These are phyloP conservation scores for Leptinotarsa defecta DNA, from an alignment of 1,140 invertebrate species.

Conservation along the genomic window DNA sequence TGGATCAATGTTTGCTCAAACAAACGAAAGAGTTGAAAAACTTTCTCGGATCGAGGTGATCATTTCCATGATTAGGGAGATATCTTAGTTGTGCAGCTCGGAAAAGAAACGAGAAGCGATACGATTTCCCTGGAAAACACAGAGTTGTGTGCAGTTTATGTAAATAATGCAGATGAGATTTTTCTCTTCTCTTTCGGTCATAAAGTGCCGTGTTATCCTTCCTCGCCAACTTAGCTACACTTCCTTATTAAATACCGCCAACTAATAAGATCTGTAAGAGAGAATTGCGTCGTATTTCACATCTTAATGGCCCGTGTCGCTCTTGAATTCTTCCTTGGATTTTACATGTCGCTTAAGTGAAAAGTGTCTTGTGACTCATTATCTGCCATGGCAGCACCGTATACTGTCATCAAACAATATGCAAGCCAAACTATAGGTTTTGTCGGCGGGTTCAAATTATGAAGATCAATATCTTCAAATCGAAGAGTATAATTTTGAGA, in stretches of 20 bases:
- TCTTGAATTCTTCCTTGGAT: conserved; percentile 36
- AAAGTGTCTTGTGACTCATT: conserved; percentile 3
- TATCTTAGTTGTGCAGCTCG: conserved; percentile 37
- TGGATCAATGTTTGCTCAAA: conserved; percentile 21
- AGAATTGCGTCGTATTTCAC: conserved; percentile 49
- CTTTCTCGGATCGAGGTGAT: conserved; percentile 39
- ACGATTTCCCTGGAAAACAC: conserved; percentile 18
- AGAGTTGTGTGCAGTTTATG: conserved; percentile 52
- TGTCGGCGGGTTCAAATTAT: too few relatives aligned
- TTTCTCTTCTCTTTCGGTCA: conserved; percentile 50
- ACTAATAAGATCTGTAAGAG: conserved; percentile 52
- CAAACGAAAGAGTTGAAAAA: conserved; percentile 40
- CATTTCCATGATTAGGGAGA: conserved; percentile 41
- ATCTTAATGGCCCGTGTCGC: conserved; percentile 45
- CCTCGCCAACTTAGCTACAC: conserved; percentile 50
- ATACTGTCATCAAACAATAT: too few relatives aligned
- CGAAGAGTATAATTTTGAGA: too few relatives aligned
- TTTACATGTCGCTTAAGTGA: conserved; percentile 13
- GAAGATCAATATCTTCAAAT: too few relatives aligned
- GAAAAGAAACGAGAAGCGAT: conserved; percentile 2
- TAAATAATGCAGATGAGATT: conserved; percentile 56
- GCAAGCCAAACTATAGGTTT: too few relatives aligned
- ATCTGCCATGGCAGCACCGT: not conserved
- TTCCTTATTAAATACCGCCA: conserved; percentile 54
- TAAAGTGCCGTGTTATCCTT: conserved; percentile 52